These are phyloP conservation scores for Ferdinandea cuprea DNA, from an alignment of 2,888 invertebrate species.

Conservation along the genomic window DNA sequence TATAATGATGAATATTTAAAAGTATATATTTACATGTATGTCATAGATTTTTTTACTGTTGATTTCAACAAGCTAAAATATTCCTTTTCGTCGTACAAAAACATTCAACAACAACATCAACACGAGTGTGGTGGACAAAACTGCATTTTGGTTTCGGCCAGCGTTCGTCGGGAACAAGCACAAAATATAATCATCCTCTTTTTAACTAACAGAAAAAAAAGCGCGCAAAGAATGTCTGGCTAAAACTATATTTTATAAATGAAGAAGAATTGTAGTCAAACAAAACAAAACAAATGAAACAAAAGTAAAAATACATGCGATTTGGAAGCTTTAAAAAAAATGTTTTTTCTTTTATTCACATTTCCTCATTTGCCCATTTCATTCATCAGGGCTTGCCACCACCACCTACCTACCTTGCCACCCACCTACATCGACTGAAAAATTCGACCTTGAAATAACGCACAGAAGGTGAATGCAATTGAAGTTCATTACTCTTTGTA, in stretches of 20 bases:
- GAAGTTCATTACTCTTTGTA: background rate
- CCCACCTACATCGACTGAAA: no score
- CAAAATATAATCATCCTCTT: slow-evolving; percentile 43
- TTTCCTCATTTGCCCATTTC: background rate
- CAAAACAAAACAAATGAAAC: slow-evolving; percentile 50
- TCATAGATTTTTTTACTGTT: slow-evolving; percentile 76
- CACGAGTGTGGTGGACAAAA: slow-evolving; percentile 53
- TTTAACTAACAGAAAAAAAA: background rate
- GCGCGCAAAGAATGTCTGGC: slow-evolving; percentile 50
- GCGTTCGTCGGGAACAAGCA: slow-evolving; percentile 57
- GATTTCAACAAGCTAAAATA: slow-evolving; percentile 62
- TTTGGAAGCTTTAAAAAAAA: slow-evolving; percentile 64
- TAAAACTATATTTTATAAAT: slow-evolving; percentile 62
- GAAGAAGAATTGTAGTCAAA: slow-evolving; percentile 66
- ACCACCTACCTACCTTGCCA: no score
- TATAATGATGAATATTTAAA: slow-evolving; percentile 74
- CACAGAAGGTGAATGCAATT: background rate
- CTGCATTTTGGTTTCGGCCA: slow-evolving; percentile 59
- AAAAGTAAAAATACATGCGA: slow-evolving; percentile 68
- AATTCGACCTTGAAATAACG: background rate
- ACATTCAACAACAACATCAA: slow-evolving; percentile 37
- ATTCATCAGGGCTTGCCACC: no score
- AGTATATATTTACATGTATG: slow-evolving; percentile 74
- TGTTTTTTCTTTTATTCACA: slow-evolving; percentile 10
- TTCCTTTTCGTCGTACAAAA: slow-evolving; percentile 71